These are phyloP conservation scores for Molanna angustata DNA, from an alignment of 2,888 invertebrate genomes.

Conservation along the genomic window DNA sequence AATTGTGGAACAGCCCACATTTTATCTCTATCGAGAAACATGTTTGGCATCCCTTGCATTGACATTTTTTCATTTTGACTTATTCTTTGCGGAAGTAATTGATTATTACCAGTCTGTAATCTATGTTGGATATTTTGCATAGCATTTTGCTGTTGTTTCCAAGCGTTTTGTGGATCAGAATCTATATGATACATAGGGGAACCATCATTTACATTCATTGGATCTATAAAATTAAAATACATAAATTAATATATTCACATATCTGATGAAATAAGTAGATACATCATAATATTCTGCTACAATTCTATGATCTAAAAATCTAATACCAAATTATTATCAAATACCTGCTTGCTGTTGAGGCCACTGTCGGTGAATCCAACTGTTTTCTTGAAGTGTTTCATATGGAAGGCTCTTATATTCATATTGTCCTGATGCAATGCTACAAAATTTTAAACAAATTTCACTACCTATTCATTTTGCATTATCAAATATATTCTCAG, in stretches of 20 bases:
- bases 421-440: constrained; percentile 26
- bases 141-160: constrained; percentile 26
- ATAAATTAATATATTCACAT: not conserved
- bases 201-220: constrained; percentile 28
- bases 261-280: not conserved
- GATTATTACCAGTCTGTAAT: constrained; percentile 22
- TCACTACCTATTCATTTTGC: too few relatives aligned
- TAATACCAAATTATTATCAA: not conserved
- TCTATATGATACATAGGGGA: constrained; percentile 30
- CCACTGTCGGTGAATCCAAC: constrained; percentile 31
- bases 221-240: constrained; percentile 21
- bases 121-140: constrained; percentile 25
- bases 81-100: constrained; percentile 20
- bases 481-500: too few relatives aligned
- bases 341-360: constrained; percentile 28
- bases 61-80: constrained; percentile 21
- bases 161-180: constrained; percentile 28
- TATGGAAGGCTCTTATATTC: constrained; percentile 31
- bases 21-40: constrained; percentile 31
- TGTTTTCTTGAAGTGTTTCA: constrained; percentile 27
- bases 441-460: constrained; percentile 7
- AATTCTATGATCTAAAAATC: not conserved
- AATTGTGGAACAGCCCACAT: constrained; percentile 33
- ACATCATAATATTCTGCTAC: not conserved
- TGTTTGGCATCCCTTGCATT: constrained; percentile 26